Base-by-base conservation (phyloP, 2,113 vertebrate genomes). In the Hemiscyllium ocellatum region DNA sequence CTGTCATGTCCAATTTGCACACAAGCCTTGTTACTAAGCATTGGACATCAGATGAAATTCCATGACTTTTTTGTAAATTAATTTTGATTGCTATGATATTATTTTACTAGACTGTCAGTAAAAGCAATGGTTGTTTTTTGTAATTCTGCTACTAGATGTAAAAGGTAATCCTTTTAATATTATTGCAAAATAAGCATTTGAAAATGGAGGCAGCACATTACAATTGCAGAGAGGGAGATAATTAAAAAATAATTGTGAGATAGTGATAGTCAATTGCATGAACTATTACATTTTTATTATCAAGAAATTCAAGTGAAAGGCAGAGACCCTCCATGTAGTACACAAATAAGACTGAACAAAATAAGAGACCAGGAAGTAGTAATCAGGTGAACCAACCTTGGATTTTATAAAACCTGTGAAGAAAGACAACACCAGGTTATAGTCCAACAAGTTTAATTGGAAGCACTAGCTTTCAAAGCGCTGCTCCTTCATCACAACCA, bases 31-130 rank as follows among this genome's bases (percentile, higher is more conserved):
- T 86, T 50, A 86, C 26, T 15, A 93, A 66, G 89, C 37, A 68
- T 29, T 37, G 61, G 20, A 10, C 33, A 19, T 37, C 61, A 42
- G 61, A 93, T 66, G 56, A 66, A 93, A 93, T 66, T 93, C 17
- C n/a, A 68, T 68, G 61, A 93, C 33, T 22, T 93, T 37, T 66
- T n/a, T 22, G 61, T 93, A 93, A 93, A 93, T 93, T 93, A 66
- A 90, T 2, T 90, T 90, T 90, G 52, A 90, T n/a, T 90, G 87
- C 89, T 66, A 61, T 33, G 37, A 66, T 93, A 93, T 93, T 5
- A 93, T 93, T 93, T 93, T 93, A 93, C 61, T 93, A 15, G 29
- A 66, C 61, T 33, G 33, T 68, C 17, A 15, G 33, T 66, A 20
- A 37, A 65, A 68, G 65, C 22, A 68, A 66, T 68, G 61, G 33